Percentiles rank a stretch among this genome's conserved stretches.
phyloP scores from a whole-genome alignment of 2,888 invertebrate species.

The Ophioninae sp. region DNA sequence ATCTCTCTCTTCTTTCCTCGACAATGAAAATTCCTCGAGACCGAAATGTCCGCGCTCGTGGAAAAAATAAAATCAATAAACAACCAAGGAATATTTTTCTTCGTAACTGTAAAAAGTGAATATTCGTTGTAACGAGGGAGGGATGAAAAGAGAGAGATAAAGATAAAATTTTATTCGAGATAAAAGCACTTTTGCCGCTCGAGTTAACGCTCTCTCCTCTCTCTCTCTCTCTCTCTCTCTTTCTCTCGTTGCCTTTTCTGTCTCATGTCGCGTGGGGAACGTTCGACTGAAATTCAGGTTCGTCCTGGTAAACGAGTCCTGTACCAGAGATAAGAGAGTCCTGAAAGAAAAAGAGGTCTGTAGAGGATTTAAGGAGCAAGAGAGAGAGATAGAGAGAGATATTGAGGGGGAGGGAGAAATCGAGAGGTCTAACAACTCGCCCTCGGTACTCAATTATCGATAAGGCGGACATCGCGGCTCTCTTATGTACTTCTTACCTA shows the following conservation, averaged over 20 bases:
- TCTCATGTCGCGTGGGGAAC: slow-evolving; percentile 4
- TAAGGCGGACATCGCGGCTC: slow-evolving; percentile 54
- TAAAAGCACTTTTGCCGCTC: slow-evolving; percentile 48
- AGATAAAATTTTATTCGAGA: slow-evolving; percentile 33
- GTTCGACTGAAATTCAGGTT: slow-evolving; percentile 49
- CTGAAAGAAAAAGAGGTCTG: slow-evolving; percentile 6
- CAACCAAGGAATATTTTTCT: neutral
- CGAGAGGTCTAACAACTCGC: slow-evolving; percentile 47
- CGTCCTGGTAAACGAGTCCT: slow-evolving; percentile 60
- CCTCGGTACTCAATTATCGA: slow-evolving; percentile 61
- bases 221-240: slow-evolving; percentile 9
- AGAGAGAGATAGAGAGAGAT: slow-evolving; percentile 9
- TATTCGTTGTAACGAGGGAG: slow-evolving; percentile 5
- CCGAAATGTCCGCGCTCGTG: neutral
- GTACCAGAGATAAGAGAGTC: slow-evolving; percentile 49
- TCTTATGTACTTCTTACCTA: slow-evolving; percentile 44
- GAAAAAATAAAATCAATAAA: neutral
- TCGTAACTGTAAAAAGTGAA: neutral
- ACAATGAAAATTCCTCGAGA: neutral
- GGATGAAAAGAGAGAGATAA: slow-evolving; percentile 22
- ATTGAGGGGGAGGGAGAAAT: slow-evolving; percentile 16
- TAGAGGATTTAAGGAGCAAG: too few species aligned
- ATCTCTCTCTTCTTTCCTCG: neutral
- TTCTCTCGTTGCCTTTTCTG: neutral
- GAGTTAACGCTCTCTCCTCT: slow-evolving; percentile 22